Evolutionary conservation across 2,113 vertebrate genomes (phyloP), one percentile per base, ranked within the genome.

Genomic region (Phylloscopus trochiloides): DNA sequence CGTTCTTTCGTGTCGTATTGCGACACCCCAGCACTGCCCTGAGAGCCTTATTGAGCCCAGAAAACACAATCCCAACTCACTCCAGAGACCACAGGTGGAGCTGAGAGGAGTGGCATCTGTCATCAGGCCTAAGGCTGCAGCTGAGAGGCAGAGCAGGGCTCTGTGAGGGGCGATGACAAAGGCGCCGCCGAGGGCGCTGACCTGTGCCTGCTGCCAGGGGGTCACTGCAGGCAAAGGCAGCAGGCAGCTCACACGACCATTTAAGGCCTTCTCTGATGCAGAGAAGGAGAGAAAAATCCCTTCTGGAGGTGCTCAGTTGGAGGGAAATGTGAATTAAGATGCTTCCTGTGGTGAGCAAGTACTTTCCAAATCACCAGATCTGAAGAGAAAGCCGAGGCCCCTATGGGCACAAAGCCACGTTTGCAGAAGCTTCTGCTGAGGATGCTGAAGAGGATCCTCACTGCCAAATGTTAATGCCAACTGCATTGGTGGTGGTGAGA

Each of bases 51-150:
- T 72, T 84, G 19, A 75, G 57, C 70, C 0, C 1, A 25, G 29
- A 78, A 31, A 78, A 50, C 54, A 3, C 4, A 1, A 10, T 50
- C n/a, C 48, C 3, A 1, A 1, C 29, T 38, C 11, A 1, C 73
- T 42, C 17, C 58, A 24, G 88, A 58, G 76, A 8, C 20, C 79
- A 11, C 72, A 47, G 2, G 0, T 42, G 14, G 65, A 67, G 70
- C 79, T 87, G 50, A 67, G 66, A 61, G 71, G 52, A 38, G 83
- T 85, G 90, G 70, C 55, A 19, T 86, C 90, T 93, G 73, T 51
- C 90, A 38, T 1, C 76, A 31, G 57, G 61, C 84, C 75, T 12
- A 50, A 7, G 12, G 34, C 72, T 77, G 14, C 62, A 38, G 79
- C 74, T 34, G 82, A 34, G 22, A 58, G 88, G 36, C 74, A 0